These are phyloP conservation scores for Noctuana brunneofusca DNA, from an alignment of 2,888 invertebrate genomes.

Conservation along the genomic window DNA sequence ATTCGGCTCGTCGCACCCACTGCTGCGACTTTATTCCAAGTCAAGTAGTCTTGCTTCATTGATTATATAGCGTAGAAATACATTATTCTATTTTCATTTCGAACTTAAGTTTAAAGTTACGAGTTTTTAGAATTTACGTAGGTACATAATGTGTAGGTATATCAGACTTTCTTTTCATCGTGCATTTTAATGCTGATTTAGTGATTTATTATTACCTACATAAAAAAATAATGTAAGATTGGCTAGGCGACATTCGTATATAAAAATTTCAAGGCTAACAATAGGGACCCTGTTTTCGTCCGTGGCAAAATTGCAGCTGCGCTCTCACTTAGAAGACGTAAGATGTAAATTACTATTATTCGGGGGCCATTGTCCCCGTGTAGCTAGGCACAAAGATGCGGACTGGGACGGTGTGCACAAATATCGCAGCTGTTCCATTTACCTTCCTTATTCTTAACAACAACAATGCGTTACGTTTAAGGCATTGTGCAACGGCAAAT, in stretches of 20 bases:
- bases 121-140: too few species aligned
- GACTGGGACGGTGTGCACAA: conserved; percentile 79
- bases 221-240: conserved; percentile 3
- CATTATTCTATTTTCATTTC: conserved; percentile 4
- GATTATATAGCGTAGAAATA: conserved; percentile 34
- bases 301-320: conserved; percentile 75
- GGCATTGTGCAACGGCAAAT: conserved; percentile 70
- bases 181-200: too few species aligned
- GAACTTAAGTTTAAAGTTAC: not conserved
- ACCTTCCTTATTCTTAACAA: conserved; percentile 66
- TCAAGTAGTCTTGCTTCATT: conserved; percentile 63
- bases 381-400: conserved; percentile 73
- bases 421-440: conserved; percentile 78
- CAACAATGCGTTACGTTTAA: conserved; percentile 61
- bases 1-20: conserved; percentile 54
- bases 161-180: too few species aligned
- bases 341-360: conserved; percentile 83
- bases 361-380: conserved; percentile 62
- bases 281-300: conserved; percentile 52
- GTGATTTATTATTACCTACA: not conserved
- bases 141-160: too few species aligned
- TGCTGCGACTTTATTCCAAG: conserved; percentile 51
- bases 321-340: conserved; percentile 76
- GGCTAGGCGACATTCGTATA: conserved; percentile 28
- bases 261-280: conserved; percentile 43